Evolutionary conservation across 2,797 vertebrate genomes (phyloP).

Genomic region (Amblyopsis hoosieri): DNA sequence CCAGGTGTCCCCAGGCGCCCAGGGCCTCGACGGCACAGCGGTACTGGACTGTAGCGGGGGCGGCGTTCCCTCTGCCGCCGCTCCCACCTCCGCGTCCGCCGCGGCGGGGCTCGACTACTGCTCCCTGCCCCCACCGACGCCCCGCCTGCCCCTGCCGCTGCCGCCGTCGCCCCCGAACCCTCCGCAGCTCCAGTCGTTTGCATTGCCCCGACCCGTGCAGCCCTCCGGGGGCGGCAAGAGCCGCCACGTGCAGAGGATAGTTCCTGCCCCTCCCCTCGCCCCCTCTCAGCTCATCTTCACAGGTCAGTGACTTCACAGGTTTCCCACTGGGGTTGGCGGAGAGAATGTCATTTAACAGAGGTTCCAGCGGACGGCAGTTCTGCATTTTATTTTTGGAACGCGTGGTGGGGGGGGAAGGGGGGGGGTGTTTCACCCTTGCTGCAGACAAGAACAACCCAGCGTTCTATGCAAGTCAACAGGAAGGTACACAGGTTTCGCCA

Average conservation of each 20-base stretch:
- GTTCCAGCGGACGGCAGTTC: too few species aligned
- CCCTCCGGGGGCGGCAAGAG: conserved; percentile 74
- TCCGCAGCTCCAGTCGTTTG: conserved; percentile 78
- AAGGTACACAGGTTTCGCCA: too few species aligned
- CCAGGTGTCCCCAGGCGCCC: conserved; percentile 52
- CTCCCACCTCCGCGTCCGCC: conserved; percentile 85
- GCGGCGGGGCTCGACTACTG: conserved; percentile 72
- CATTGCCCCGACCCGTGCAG: conserved; percentile 80
- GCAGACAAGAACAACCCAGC: too few species aligned
- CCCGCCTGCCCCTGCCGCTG: conserved; percentile 72
- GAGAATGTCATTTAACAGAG: too few species aligned
- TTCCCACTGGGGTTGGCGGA: too few species aligned
- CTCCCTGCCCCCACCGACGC: conserved; percentile 37
- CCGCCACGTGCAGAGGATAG: conserved; percentile 84
- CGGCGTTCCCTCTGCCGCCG: conserved; percentile 75
- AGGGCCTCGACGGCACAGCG: conserved; percentile 48
- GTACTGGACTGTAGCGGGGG: conserved; percentile 55
- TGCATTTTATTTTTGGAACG: too few species aligned
- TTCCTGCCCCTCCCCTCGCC: conserved; percentile 80
- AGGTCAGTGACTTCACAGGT: conserved; percentile 76
- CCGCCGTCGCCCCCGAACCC: conserved; percentile 36
- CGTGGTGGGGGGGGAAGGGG: too few species aligned
- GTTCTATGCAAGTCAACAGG: too few species aligned
- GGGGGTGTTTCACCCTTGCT: too few species aligned
- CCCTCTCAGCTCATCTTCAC: conserved; percentile 80